Conservation (phyloP, 2,797 vertebrate genomes). For the Enteromius radiatus region DNA sequence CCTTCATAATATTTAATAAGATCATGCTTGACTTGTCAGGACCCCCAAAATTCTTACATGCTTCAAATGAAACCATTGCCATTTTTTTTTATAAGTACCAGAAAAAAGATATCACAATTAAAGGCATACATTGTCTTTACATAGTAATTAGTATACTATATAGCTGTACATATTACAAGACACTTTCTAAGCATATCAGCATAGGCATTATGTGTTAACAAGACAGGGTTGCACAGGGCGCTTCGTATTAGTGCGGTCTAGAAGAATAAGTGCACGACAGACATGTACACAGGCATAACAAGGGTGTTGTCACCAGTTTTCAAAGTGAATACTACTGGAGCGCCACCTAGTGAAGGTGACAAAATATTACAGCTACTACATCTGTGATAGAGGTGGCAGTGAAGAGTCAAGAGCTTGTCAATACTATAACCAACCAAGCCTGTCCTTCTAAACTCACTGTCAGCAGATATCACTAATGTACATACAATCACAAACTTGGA, state of each 20-base stretch:
- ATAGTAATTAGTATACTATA: slow-evolving; percentile 76
- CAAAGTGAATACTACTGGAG: slow-evolving; percentile 24
- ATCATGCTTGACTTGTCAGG: slow-evolving; percentile 28
- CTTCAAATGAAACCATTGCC: slow-evolving; percentile 63
- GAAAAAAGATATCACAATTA: slow-evolving; percentile 73
- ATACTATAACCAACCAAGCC: neutral
- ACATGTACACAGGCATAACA: slow-evolving; percentile 24
- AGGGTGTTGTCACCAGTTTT: neutral
- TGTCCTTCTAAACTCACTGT: slow-evolving; percentile 27
- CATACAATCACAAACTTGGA: slow-evolving; percentile 43
- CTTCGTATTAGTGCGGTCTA: slow-evolving; percentile 29
- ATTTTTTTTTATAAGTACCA: slow-evolving; percentile 69
- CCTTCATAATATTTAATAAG: slow-evolving; percentile 18
- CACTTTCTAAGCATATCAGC: slow-evolving; percentile 68
- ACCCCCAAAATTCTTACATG: slow-evolving; percentile 10
- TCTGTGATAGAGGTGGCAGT: slow-evolving; percentile 36
- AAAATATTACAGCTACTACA: slow-evolving; percentile 33
- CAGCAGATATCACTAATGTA: slow-evolving; percentile 24
- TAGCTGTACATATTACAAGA: slow-evolving; percentile 75
- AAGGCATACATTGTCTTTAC: slow-evolving; percentile 74
- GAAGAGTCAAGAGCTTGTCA: slow-evolving; percentile 27
- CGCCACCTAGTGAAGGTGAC: slow-evolving; percentile 47
- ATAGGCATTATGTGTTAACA: slow-evolving; percentile 67
- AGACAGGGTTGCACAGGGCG: slow-evolving; percentile 63
- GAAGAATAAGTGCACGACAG: slow-evolving; percentile 1